Evolutionary conservation across 35 echinoderm and acorn worm species (phyloP), one percentile per base, ranked within the genome.

Genomic region (Hemicentrotus pulcherrimus): DNA sequence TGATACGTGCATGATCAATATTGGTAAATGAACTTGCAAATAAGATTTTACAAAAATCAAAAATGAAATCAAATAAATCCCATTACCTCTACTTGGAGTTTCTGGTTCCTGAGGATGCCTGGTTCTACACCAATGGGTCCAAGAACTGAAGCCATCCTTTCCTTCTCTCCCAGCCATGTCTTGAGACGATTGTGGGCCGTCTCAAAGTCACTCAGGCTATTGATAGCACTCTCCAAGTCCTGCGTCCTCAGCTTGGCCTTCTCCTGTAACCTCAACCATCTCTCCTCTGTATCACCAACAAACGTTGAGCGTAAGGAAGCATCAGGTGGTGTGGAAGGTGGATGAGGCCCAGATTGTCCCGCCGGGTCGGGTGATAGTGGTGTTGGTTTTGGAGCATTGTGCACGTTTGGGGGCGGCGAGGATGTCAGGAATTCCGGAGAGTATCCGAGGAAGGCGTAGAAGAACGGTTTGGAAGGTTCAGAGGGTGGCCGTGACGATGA

Each of bases 141-240:
- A n/a, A 99, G 95, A 12, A 99, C 98, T 6, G 96, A 95, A 28
- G 96, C 95, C 97, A 99, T 99, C 96, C 97, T 99, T 71, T 97
- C 98, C 85, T 99, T 99, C 94, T 98, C 97, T 46, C 96, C 96
- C 46, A 99, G 95, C 98, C 98, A 99, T 94, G 97, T 99, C 86
- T 98, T 97, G 13, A 99, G 94, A 22, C 98, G 95, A 88, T 96
- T 98, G 94, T 96, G 92, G 35, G 98, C 98, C n/a, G 94, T 48
- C 94, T 99, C 98, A 94, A 99, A 99, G 91, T 99, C 96, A 31
- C 97, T 97, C 18, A 99, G 95, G 87, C 97, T 98, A n/a, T 96
- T 97, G 94, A 97, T 97, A 71, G 98, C 98, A 22, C 95, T 94
- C 91, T 99, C 98, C 48, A 99, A 88, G 11, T 96, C 97, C 92